Evolutionary conservation across 2,797 vertebrate species (phyloP).

Genomic region (Tenualosa thibaudeaui): DNA sequence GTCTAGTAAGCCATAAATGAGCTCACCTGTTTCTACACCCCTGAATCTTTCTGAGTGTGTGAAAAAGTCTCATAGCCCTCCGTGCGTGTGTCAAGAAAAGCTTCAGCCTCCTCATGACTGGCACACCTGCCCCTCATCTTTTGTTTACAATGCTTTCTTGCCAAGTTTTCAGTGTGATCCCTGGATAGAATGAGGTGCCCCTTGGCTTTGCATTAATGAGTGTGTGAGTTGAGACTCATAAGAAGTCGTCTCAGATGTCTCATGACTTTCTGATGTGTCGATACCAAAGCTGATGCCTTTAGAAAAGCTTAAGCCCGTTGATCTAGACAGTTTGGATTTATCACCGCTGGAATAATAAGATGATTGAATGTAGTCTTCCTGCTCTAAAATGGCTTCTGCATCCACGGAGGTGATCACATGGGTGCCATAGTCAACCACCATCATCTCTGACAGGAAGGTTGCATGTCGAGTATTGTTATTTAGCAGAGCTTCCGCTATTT

Average conservation of each 20-base stretch:
- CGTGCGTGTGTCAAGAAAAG: neutral
- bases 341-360: neutral
- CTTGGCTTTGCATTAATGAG: slow-evolving; percentile 80
- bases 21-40: neutral
- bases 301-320: neutral
- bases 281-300: neutral
- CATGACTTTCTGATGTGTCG: neutral
- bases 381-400: slow-evolving; percentile 66
- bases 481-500: slow-evolving; percentile 81
- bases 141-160: slow-evolving; percentile 84
- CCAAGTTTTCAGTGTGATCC: slow-evolving; percentile 88
- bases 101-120: neutral
- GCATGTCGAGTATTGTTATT: slow-evolving; percentile 85
- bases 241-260: neutral
- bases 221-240: slow-evolving; percentile 63
- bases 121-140: neutral
- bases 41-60: neutral
- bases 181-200: slow-evolving; percentile 82
- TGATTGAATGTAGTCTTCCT: neutral
- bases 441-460: slow-evolving; percentile 80
- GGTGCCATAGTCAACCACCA: slow-evolving; percentile 87
- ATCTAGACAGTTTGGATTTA: neutral
- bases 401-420: slow-evolving; percentile 83
- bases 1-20: too few relatives aligned
- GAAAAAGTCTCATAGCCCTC: neutral